These are phyloP conservation scores for Minunthozetes semirufus DNA, from an alignment of 2,888 invertebrate species.

Conservation along the genomic window DNA sequence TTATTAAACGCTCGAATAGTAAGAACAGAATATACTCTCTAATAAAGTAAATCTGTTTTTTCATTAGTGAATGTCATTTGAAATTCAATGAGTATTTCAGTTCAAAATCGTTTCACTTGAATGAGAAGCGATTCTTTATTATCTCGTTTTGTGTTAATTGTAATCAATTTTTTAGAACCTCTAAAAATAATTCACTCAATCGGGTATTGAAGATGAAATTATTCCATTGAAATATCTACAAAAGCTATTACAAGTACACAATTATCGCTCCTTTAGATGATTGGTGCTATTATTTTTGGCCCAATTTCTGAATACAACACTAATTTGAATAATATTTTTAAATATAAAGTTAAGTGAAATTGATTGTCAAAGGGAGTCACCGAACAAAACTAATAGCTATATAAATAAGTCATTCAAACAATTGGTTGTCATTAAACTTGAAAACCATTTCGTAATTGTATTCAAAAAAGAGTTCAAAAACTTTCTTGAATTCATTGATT, in stretches of 20 bases:
- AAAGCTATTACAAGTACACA: not conserved
- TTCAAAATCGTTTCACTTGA: slow-evolving; percentile 16
- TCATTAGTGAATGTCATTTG: slow-evolving; percentile 24
- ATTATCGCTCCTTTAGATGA: slow-evolving; percentile 15
- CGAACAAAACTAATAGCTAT: not conserved
- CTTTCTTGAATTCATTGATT: not conserved
- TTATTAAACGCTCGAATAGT: not conserved
- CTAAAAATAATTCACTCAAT: not conserved
- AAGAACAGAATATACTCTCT: not conserved
- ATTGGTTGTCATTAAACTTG: not conserved
- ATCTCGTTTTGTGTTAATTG: not conserved
- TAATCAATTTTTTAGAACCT: not conserved
- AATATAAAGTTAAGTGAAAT: not conserved
- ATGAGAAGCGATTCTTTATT: not conserved
- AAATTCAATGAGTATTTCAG: not conserved
- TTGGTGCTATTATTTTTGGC: not conserved
- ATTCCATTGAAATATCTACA: not conserved
- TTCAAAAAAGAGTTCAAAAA: not conserved
- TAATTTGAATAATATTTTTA: slow-evolving; percentile 20
- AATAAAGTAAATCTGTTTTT: not conserved
- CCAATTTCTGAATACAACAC: not conserved
- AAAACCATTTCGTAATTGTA: not conserved
- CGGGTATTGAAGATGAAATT: not conserved
- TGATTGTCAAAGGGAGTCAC: not conserved
- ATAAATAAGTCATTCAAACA: not conserved